Base-by-base conservation (phyloP, 2,888 invertebrate genomes). In the Drosophila suboccidentalis region DNA sequence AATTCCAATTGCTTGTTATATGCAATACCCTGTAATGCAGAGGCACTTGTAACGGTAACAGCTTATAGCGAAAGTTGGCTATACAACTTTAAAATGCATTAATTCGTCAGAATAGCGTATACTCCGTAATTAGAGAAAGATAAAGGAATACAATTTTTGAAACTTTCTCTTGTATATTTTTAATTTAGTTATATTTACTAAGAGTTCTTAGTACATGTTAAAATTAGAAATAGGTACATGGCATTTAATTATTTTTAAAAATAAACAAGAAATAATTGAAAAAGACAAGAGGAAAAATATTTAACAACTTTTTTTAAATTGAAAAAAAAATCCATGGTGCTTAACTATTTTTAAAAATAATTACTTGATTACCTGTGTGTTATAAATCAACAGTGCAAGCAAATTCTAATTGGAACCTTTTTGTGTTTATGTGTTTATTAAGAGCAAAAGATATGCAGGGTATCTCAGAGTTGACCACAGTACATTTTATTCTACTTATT, bases 1-100 rank as follows among this genome's bases (percentile, higher is more conserved):
- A 32, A 41, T 55, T 61, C 26, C 61, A 67, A 50, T 67, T 61
- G 78, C 50, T 44, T 63, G 34, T 36, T 29, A 57, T 74, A 72
- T 38, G 13, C n/a, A 26, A 32, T 29, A 29, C 29, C 29, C 26
- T 26, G 26, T 26, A 26, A 26, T 26, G 5, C 26, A 26, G 26
- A 5, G 5, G 10, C 29, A 55, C 38, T 53, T 57, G 43, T 13
- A 15, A 17, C 15, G 32, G 32, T 10, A 41, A 32, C 11, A 15
- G 9, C 13, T 43, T 19, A 9, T 4, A 39, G 41, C 2, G 38
- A 49, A 59, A 49, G 39, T 32, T 6, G 36, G 11, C 26, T 17
- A 26, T 22, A 38, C 29, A 39, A n/a, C 4, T 32, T 15, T n/a
- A 5, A 10, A 19, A 1, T 2, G 26, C 22, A 51, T 22, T 19